phyloP scores from a whole-genome alignment of 2,888 invertebrate genomes.

The Agelastica alni region DNA sequence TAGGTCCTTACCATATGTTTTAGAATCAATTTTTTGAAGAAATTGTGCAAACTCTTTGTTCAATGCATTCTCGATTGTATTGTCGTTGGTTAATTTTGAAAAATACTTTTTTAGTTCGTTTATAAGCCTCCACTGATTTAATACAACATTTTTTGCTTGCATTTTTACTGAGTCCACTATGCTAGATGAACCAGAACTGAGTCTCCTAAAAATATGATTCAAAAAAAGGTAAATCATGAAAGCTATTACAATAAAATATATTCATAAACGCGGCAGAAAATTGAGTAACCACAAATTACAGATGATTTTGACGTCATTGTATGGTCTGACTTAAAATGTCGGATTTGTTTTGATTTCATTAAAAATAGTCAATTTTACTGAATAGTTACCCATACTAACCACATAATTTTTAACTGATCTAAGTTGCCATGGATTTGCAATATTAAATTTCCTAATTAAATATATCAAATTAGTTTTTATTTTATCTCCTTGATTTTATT shows the following conservation, averaged over 20 bases:
- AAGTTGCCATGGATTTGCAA: no score
- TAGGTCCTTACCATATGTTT: conserved; percentile 49
- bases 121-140: conserved; percentile 58
- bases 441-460: no score
- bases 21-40: conserved; percentile 58
- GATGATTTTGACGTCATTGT: conserved; percentile 33
- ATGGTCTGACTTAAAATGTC: not conserved
- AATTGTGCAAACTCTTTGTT: conserved; percentile 60
- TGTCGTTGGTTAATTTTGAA: conserved; percentile 56
- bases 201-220: conserved; percentile 36
- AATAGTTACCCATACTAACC: no score
- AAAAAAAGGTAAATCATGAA: conserved; percentile 12
- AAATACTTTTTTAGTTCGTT: conserved; percentile 58
- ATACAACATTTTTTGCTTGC: conserved; percentile 48
- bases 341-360: not conserved
- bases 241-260: not conserved
- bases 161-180: conserved; percentile 47
- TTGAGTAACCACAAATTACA: conserved; percentile 17
- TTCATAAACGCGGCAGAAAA: not conserved
- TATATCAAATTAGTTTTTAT: no score
- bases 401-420: no score
- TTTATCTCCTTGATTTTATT: no score
- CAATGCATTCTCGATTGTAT: conserved; percentile 55
- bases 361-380: no score
- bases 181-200: conserved; percentile 40